A percentile compares a stretch with the other conserved stretches of the same genome.
Conservation (phyloP, 2,888 invertebrate species). For the Baccha elongata region DNA sequence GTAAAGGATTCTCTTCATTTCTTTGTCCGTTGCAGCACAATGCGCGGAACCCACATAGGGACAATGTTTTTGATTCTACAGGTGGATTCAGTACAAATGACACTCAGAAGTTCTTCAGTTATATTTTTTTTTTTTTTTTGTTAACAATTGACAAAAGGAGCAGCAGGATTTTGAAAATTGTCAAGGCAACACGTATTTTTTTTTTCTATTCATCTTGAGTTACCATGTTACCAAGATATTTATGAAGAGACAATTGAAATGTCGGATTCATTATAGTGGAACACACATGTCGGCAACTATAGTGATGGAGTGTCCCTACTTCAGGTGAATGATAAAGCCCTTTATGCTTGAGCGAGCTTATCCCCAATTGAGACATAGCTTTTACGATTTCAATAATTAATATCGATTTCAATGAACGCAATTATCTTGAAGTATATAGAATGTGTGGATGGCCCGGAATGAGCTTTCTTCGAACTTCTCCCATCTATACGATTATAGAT, state of each 20-base stretch:
- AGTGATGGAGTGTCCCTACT: slow-evolving; percentile 4
- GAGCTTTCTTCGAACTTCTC: background rate
- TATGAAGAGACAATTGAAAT: slow-evolving; percentile 22
- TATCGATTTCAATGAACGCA: slow-evolving; percentile 70
- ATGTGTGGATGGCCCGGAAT: background rate
- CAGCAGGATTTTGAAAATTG: slow-evolving; percentile 1
- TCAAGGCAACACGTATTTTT: slow-evolving; percentile 39
- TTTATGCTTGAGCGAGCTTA: background rate
- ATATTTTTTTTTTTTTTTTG: background rate
- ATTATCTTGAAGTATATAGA: slow-evolving; percentile 54
- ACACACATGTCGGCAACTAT: slow-evolving; percentile 13
- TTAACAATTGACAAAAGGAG: slow-evolving; percentile 14
- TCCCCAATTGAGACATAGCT: slow-evolving; percentile 49
- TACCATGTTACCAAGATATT: background rate
- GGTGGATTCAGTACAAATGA: slow-evolving; percentile 46
- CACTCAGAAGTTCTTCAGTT: slow-evolving; percentile 15
- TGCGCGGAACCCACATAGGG: slow-evolving; percentile 9
- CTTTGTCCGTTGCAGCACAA: slow-evolving; percentile 46
- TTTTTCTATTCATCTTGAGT: slow-evolving; percentile 4
- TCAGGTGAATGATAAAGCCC: background rate
- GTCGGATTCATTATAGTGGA: slow-evolving; percentile 15
- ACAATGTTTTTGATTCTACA: slow-evolving; percentile 38
- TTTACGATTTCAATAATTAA: slow-evolving; percentile 68
- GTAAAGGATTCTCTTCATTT: slow-evolving; percentile 40
- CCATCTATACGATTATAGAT: slow-evolving; percentile 3